Base-by-base conservation (phyloP, 1,140 invertebrate genomes). In the Drosophila hydei region DNA sequence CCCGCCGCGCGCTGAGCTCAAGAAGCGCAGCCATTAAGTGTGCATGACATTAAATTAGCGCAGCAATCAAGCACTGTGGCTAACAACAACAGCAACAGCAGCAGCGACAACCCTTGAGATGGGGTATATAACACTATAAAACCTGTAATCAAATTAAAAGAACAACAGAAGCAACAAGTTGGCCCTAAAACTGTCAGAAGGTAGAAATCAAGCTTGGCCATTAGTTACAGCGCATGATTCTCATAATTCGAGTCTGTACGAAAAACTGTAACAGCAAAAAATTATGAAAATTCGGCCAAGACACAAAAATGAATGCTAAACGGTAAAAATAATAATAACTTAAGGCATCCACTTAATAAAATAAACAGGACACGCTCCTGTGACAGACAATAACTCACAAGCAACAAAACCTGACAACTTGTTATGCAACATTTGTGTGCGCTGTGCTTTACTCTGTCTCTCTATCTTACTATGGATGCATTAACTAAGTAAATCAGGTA, bases 191-290 rank as follows among this genome's bases (percentile, higher is more conserved):
- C 23, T 38, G 50, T 69, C 19, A 47, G 40, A 54, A 40, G 43
- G 40, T 59, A 62, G 59, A 64, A 68, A 68, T 58, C 56, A 27
- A 58, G 47, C 65, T 72, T 33, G 55, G 72, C 72, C 76, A 88
- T 88, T 88, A 88, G 83, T 88, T 79, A 83, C 83, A 87, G 67
- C 18, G 25, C 56, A 69, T 88, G 83, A 74, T 76, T 88, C 71
- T 69, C 51, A 70, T 63, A 48, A 75, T 60, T 43, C 56, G n/a
- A 21, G 21, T 40, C 19, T 51, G n/a, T 25, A 18, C 7, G 1
- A 51, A 43, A 47, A 62, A 38, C 14, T 27, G 42, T 36, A 51
- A 12, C 12, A 16, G 30, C 4, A 5, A 42, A 33, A 63, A 58
- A 48, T 64, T 25, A 33, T 47, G 59, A 2, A 42, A 16, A 50